Evolutionary conservation across 2,113 vertebrate genomes (phyloP).

Genomic region (Poeciliopsis retropinna): DNA sequence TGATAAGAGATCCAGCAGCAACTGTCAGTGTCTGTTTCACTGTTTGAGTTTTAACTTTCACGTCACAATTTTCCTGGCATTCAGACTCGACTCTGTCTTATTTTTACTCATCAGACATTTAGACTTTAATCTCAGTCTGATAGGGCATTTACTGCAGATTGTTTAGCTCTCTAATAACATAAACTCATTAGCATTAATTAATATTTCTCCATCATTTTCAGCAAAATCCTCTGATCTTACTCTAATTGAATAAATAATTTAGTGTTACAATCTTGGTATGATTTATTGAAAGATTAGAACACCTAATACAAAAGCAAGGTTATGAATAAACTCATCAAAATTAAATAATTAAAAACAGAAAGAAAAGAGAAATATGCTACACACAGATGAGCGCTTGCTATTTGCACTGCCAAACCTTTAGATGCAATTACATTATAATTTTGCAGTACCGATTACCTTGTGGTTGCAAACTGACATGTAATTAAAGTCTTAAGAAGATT

Average conservation of each 20-base stretch:
- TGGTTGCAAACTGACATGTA: background rate
- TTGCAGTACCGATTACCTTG: background rate
- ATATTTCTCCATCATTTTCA: background rate
- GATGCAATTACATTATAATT: background rate
- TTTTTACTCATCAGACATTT: background rate
- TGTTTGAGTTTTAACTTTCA: background rate
- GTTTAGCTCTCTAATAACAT: background rate
- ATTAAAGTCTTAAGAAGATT: background rate
- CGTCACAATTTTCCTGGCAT: constrained; percentile 4
- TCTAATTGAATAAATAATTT: background rate
- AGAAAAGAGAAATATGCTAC: background rate
- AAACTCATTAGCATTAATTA: background rate
- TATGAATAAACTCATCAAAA: background rate
- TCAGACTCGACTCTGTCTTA: background rate
- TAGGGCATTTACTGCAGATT: background rate
- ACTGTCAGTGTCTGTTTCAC: constrained; percentile 10
- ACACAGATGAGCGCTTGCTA: no score
- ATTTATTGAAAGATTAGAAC: background rate
- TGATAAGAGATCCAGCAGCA: constrained; percentile 5
- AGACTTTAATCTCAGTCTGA: constrained; percentile 1
- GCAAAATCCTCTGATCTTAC: background rate
- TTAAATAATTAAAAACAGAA: background rate
- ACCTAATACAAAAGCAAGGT: background rate
- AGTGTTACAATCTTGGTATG: background rate
- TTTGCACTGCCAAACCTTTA: no score